Conservation (phyloP, 2,113 vertebrate genomes). For the Neoarius graeffei region DNA sequence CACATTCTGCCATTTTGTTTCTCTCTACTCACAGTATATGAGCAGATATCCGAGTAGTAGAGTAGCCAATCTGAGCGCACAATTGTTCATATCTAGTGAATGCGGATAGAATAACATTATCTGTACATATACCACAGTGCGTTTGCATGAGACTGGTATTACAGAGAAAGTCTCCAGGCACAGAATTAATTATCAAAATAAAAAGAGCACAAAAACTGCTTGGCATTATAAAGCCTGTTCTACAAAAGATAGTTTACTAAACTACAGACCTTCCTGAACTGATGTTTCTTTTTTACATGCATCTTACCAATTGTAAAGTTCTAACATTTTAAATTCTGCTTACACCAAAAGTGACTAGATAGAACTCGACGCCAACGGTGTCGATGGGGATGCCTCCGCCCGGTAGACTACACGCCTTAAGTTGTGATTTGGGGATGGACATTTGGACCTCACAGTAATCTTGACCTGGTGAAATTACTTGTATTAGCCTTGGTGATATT, state of each 20-base stretch:
- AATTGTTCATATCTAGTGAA: no score
- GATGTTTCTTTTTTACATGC: not conserved
- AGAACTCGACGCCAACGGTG: no score
- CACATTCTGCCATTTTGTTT: no score
- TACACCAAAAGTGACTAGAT: not conserved
- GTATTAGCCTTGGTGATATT: no score
- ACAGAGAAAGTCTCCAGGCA: not conserved
- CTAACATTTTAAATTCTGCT: not conserved
- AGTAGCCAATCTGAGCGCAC: no score
- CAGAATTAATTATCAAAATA: not conserved
- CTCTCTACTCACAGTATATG: no score
- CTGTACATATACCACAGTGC: not conserved
- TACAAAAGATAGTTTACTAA: not conserved
- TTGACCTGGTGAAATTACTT: no score
- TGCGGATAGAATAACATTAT: not conserved
- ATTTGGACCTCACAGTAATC: no score
- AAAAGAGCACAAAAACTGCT: not conserved
- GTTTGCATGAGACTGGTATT: not conserved
- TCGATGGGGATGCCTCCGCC: no score
- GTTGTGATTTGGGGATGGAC: no score
- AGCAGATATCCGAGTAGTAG: not conserved
- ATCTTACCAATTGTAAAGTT: not conserved
- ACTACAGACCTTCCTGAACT: not conserved
- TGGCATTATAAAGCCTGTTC: not conserved
- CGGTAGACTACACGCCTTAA: no score